phyloP scores from a whole-genome alignment of 2,113 vertebrate species.

The Benitochromis conjunctus region DNA sequence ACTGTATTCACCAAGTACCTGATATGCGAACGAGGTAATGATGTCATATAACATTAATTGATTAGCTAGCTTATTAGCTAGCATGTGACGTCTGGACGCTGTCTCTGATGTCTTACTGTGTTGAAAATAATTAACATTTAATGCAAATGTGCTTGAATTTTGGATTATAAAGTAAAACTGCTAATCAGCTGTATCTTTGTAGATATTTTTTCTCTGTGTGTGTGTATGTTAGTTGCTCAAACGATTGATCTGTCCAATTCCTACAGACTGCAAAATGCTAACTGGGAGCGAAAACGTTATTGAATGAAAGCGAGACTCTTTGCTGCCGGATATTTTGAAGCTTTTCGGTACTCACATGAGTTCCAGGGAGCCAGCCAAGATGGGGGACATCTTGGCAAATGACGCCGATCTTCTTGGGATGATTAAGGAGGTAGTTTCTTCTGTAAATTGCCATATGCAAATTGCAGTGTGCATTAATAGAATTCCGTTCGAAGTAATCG shows the following conservation, averaged over 20 bases:
- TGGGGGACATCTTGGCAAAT: conserved; percentile 85
- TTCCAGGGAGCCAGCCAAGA: conserved; percentile 57
- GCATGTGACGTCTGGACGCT: neutral
- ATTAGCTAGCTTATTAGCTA: conserved; percentile 9
- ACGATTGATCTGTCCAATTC: neutral
- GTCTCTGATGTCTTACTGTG: neutral
- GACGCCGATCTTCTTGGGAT: conserved; percentile 88
- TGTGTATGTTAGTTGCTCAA: neutral
- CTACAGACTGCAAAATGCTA: neutral
- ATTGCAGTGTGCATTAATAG: neutral
- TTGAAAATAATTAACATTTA: neutral
- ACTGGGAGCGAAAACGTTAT: neutral
- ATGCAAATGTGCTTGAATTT: neutral
- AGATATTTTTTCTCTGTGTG: neutral
- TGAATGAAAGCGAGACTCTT: neutral
- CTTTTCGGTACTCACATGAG: conserved; percentile 41
- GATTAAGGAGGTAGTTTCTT: conserved; percentile 80
- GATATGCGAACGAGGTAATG: conserved; percentile 7
- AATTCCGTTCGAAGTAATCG: neutral
- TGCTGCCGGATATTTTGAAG: neutral
- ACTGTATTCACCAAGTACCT: neutral
- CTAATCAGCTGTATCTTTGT: neutral
- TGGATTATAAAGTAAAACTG: neutral
- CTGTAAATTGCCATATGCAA: neutral
- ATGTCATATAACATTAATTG: neutral